Evolutionary conservation across 2,797 vertebrate genomes (phyloP), one percentile per base, ranked within the genome.

Genomic region (Acridotheres tristis): DNA sequence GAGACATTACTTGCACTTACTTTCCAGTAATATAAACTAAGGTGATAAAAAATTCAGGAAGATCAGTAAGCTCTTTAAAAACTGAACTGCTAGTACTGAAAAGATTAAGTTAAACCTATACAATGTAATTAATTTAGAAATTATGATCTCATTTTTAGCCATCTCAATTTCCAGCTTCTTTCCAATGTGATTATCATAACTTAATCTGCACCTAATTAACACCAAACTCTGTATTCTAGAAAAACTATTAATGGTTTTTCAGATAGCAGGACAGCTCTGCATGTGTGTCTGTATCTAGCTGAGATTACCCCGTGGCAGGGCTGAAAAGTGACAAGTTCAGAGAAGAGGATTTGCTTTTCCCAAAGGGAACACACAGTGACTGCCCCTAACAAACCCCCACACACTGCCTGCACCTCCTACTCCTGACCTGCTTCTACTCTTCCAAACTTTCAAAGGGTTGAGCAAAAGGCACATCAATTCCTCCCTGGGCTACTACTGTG

Each of bases 51-150:
- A 74, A 78, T 74, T 58, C 48, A 84, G 42, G 32, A 63, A 90
- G 40, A 89, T 25, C 36, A 61, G 36, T 23, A 89, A 51, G 23
- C 66, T 79, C 67, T 74, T 76, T 20, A 61, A 88, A 90, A 67
- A 62, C 23, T 78, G 76, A 81, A 76, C 38, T 73, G 17, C n/a
- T 54, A 54, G 34, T 18, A 50, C 32, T 65, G 51, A 69, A 73
- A 91, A 90, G 63, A 78, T 61, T 71, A 79, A 93, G 53, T 69
- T 91, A 95, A 90, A 89, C 21, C 43, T 40, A 75, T 38, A 90
- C 38, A 57, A 54, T 29, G 66, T 94, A 94, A 93, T 92, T 96
- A 91, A 73, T 86, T 84, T 20, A 77, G 50, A 90, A 95, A 91
- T 91, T 16, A 79, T 71, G 9, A 82, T 40, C 80, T 84, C 47